Evolutionary conservation across 1,140 invertebrate genomes (phyloP).

Genomic region (Hermetia illucens): DNA sequence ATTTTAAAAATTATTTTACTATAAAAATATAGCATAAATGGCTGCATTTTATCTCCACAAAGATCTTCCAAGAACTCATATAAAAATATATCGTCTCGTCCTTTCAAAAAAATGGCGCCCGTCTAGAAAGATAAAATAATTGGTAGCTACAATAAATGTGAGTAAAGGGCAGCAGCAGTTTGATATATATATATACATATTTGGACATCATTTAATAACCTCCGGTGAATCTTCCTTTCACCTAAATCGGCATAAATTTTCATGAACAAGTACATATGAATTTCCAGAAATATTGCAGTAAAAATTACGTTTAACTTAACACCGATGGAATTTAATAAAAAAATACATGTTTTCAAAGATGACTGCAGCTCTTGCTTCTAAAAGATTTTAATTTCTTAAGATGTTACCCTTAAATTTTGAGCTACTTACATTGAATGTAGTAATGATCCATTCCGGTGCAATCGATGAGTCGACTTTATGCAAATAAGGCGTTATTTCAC

Average conservation of each 20-base stretch:
- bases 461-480: conserved; percentile 16
- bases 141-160: too few species aligned
- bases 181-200: too few species aligned
- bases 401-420: too few species aligned
- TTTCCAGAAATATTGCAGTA: conserved; percentile 2
- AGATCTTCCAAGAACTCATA: conserved; percentile 27
- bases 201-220: too few species aligned
- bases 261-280: background rate
- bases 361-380: too few species aligned
- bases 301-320: too few species aligned
- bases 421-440: conserved; percentile 13
- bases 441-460: conserved; percentile 18
- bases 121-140: conserved; percentile 8
- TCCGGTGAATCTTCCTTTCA: too few species aligned
- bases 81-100: conserved; percentile 22
- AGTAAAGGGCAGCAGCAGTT: too few species aligned
- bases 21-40: conserved; percentile 20
- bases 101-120: conserved; percentile 19
- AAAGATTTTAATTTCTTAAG: too few species aligned
- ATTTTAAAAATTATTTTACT: conserved; percentile 8
- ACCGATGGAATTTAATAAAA: too few species aligned
- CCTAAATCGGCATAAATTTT: too few species aligned
- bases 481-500: conserved; percentile 24
- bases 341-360: too few species aligned
- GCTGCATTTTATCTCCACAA: conserved; percentile 19